Evolutionary conservation across 1,140 invertebrate species (phyloP), one percentile per base, ranked within the genome.

Genomic region (Formica selysi): DNA sequence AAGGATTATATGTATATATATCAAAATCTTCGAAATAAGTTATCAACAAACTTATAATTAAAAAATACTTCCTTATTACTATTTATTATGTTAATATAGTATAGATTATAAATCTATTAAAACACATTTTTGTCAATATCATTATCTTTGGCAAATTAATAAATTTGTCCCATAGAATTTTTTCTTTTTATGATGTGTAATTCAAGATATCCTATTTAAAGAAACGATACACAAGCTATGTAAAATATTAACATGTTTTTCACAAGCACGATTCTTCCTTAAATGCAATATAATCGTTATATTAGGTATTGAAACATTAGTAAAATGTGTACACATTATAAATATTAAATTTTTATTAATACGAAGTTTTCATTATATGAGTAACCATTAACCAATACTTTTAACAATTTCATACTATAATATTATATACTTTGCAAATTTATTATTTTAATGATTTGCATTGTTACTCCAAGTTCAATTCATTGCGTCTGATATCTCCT

Each of bases 291-390:
- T 76, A 32, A 22, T 44, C 13, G 13, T 51, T 51, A 19, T 41
- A 81, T 13, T 13, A 86, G 38, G 70, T 76, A 70, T 44, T 65
- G 38, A 88, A 67, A 74, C 22, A 38, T 62, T 6, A 79, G 32
- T 86, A 65, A 86, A 88, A 86, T 61, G 59, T 80, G 29, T 86
- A 73, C 68, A 85, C 41, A 54, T 89, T 93, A 93, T 93, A 94
- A 93, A 93, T 94, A 93, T 91, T 92, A 90, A 91, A 91, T 92
- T 88, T 93, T 93, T 91, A 92, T 93, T 78, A 90, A 92, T 91
- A 89, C 78, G 79, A 86, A 85, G 86, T 89, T 32, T 32, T 89
- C 85, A 84, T 92, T 87, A 91, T 87, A 90, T 68, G 84, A 89
- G 90, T 85, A 92, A 93, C 88, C 64, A 88, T 80, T 80, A 92